Base-by-base conservation (phyloP, 2,113 vertebrate genomes). In the Lamprotornis superbus region DNA sequence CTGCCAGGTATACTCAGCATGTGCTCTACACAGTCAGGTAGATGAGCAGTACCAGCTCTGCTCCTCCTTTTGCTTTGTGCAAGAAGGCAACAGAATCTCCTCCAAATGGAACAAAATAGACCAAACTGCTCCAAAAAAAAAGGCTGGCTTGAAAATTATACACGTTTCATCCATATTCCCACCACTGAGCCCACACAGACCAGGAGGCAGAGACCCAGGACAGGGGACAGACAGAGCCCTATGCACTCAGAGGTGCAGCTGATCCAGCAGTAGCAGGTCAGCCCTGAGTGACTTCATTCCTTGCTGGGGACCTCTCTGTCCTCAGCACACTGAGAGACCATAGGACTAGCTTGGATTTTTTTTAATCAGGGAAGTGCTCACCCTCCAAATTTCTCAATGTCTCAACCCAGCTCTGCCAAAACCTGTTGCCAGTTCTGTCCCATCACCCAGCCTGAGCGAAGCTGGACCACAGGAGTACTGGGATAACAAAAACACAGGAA, bases 1-100 rank as follows among this genome's bases (percentile, higher is more conserved):
- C 24, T 73, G 25, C 5, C 40, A 46, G 35, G 31, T 16, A 30
- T 27, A 22, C 70, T 27, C 42, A 86, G 37, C 37, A 67, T 0
- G 1, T 0, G 6, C 11, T 14, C 33, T 55, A 0, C 4, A 4
- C 46, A 59, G 42, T 23, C 25, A 35, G 28, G 31, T 1, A 39
- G 40, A 44, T 9, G 13, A 83, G 39, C 14, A 12, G 14, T 12
- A 53, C 27, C 37, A 65, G 30, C 37, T 64, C 46, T 47, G 42
- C 40, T 67, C 9, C 11, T 80, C 31, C 14, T 82, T 65, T n/a
- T 61, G 46, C 50, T 75, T 40, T 27, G 30, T 10, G 22, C 2
- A 49, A 12, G 16, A 60, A 75, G 28, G 27, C 49, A 84, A 68
- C 4, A 37, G 14, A 52, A 28, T n/a, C 74, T 28, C 35, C 39